Base-by-base conservation (phyloP, 2,113 vertebrate genomes). In the Callionymus lyra region DNA sequence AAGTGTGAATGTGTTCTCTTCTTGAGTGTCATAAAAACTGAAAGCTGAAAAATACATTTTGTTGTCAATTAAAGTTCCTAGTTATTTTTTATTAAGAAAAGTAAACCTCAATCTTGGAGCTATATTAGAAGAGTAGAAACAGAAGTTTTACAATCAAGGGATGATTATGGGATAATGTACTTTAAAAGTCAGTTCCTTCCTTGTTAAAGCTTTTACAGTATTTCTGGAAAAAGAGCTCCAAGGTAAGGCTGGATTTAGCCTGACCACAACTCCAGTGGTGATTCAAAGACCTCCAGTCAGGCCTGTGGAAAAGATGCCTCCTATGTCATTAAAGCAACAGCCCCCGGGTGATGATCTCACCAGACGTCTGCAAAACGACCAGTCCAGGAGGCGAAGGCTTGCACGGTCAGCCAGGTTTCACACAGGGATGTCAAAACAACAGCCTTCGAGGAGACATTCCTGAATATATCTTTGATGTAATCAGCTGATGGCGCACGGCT, bases 221-320 rank as follows among this genome's bases (percentile, higher is more conserved):
- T 14, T 1, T 39, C 16, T 61, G 64, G 56, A 66, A 59, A 66
- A 59, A 75, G 59, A 52, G 33, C 47, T 41, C 27, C 17, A 63
- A 74, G 44, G 59, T 66, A 59, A 50, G 43, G 46, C n/a, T 48
- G 70, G 55, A 71, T 70, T 70, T 50, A 60, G 50, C 21, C 21
- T 31, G 51, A 56, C 69, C 70, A 6, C 60, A 73, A 66, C 43
- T 9, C 58, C 53, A 56, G 56, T 63, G 53, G 65, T 68, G 66
- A 77, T 62, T 59, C 31, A 10, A 53, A 53, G 64, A 70, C 58
- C 80, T 75, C 70, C 71, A 58, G 57, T 44, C 53, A 68, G 63
- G 53, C 54, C 68, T 63, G 70, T 64, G 72, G 65, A 63, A 74
- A 69, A 53, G 8, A 45, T 41, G 17, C 49, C 37, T 52, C 59